These are phyloP conservation scores for Stenchaetothrips biformis DNA, from an alignment of 2,888 invertebrate species.

Conservation along the genomic window DNA sequence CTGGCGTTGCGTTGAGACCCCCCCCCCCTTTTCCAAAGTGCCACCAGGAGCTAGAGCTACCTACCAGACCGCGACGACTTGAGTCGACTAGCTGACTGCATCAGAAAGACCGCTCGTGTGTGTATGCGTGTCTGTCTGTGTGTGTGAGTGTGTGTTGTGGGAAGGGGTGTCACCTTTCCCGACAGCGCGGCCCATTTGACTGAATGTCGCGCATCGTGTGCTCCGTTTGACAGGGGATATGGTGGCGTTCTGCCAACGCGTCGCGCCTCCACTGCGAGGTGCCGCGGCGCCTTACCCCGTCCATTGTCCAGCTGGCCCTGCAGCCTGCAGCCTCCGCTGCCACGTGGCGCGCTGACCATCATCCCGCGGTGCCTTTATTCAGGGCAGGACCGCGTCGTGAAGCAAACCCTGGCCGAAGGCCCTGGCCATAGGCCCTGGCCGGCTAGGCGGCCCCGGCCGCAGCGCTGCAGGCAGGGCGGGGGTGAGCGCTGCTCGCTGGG, in stretches of 20 bases:
- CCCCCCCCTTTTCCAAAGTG: neutral
- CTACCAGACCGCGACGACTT: neutral
- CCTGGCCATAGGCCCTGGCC: too few species aligned
- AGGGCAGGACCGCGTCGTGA: too few species aligned
- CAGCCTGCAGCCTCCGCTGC: too few species aligned
- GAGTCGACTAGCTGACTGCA: neutral
- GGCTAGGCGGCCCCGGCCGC: too few species aligned
- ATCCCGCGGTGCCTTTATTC: too few species aligned
- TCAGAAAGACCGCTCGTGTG: neutral
- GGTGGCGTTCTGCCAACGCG: neutral
- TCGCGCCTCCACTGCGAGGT: neutral
- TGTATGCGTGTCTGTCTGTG: neutral
- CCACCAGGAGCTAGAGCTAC: neutral
- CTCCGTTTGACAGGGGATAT: neutral
- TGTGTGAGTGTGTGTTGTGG: neutral
- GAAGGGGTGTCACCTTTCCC: neutral
- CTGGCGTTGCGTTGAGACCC: neutral
- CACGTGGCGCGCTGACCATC: too few species aligned
- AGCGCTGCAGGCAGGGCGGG: too few species aligned
- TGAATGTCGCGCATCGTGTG: neutral
- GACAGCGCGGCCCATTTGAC: neutral
- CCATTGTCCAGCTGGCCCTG: neutral
- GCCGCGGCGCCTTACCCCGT: neutral
- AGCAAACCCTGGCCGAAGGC: too few species aligned
- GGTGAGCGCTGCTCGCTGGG: too few species aligned